phyloP scores from a whole-genome alignment of 2,113 vertebrate species.

The Hippolais icterina region DNA sequence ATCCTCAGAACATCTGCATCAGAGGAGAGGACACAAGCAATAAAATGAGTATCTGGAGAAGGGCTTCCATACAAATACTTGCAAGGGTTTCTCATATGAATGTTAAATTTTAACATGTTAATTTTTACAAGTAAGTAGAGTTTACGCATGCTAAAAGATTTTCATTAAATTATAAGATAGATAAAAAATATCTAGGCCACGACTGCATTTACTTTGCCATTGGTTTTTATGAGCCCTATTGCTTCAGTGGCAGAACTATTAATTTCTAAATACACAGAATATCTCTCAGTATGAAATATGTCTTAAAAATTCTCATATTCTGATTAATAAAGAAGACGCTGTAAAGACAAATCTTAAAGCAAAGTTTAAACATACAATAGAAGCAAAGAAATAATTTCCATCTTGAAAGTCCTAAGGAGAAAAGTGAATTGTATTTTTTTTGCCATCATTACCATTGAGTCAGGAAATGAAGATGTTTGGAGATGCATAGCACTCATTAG shows the following conservation, averaged over 20 bases:
- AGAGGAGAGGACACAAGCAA: neutral
- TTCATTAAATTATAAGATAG: neutral
- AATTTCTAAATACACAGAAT: neutral
- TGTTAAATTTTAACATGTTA: neutral
- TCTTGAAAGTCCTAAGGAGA: neutral
- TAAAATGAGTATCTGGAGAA: neutral
- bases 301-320: neutral
- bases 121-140: neutral
- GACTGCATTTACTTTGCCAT: neutral
- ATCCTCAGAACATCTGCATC: neutral
- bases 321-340: neutral
- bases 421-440: neutral
- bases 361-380: neutral
- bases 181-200: neutral
- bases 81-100: neutral
- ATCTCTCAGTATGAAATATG: neutral
- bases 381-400: neutral
- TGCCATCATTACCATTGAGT: neutral
- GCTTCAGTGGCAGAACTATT: neutral
- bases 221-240: neutral
- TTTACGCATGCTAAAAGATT: neutral
- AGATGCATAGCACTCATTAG: neutral
- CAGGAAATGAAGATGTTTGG: neutral
- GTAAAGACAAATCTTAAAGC: neutral
- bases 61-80: rapidly evolving